Percentiles rank a stretch among this genome's conserved stretches.
Evolutionary conservation across 2,797 vertebrate species (phyloP).

Genomic region (Acropternis orthonyx): DNA sequence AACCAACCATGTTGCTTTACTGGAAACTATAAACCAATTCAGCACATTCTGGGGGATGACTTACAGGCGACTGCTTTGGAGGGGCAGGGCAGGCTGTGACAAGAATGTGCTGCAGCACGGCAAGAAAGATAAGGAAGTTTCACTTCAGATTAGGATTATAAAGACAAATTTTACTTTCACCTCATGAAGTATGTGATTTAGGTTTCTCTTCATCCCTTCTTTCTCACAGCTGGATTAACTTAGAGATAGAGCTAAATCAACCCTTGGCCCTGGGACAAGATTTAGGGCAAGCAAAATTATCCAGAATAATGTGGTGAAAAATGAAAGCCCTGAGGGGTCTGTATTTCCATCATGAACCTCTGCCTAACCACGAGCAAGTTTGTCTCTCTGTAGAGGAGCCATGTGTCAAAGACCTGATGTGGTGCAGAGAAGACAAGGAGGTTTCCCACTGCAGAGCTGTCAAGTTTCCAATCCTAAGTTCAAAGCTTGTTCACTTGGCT

Average conservation of each 20-base stretch:
- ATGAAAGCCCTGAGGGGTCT: background rate
- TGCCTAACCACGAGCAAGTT: background rate
- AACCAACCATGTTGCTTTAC: conserved; percentile 2
- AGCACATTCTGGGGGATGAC: conserved; percentile 41
- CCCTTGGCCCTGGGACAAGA: background rate
- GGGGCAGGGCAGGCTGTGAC: conserved; percentile 68
- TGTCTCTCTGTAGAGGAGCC: background rate
- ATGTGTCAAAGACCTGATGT: background rate
- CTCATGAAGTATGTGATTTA: background rate
- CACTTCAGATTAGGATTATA: conserved; percentile 30
- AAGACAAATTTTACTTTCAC: background rate
- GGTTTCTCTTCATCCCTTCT: background rate
- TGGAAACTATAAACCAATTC: conserved; percentile 39
- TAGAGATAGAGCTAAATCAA: background rate
- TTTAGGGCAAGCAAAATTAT: background rate
- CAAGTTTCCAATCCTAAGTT: background rate
- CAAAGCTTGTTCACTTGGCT: background rate
- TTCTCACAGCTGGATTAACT: background rate
- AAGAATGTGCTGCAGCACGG: conserved; percentile 42
- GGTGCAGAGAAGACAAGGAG: background rate
- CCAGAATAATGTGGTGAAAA: background rate
- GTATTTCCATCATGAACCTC: background rate
- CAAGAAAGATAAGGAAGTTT: conserved; percentile 12
- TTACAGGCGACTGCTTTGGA: conserved; percentile 52
- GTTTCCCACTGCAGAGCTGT: rapidly evolving